A percentile compares a stretch with the other conserved stretches of the same genome.
phyloP scores from a whole-genome alignment of 2,797 vertebrate genomes.

The Coranthus polyacanthus region DNA sequence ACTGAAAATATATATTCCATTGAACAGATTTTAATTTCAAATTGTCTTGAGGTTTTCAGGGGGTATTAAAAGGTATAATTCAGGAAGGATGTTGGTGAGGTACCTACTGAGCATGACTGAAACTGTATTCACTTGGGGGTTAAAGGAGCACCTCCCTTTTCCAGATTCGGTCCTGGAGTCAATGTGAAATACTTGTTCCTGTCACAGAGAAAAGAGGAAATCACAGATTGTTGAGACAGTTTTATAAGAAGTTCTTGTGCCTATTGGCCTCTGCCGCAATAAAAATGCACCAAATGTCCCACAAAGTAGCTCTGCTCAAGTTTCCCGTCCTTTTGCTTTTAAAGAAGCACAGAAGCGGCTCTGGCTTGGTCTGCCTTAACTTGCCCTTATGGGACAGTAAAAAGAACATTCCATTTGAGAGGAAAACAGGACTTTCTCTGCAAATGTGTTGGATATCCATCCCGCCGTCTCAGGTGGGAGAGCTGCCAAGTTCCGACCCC shows the following conservation, averaged over 20 bases:
- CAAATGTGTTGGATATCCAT: constrained; percentile 38
- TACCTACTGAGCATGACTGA: constrained; percentile 99
- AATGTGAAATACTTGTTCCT: constrained; percentile 95
- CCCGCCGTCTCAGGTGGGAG: constrained; percentile 36
- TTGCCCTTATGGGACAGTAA: constrained; percentile 46
- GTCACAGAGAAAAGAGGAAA: constrained; percentile 50
- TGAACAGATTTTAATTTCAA: not conserved
- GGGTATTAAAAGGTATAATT: not conserved
- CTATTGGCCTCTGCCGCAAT: constrained; percentile 14
- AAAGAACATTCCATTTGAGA: constrained; percentile 46
- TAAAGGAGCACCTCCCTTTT: constrained; percentile 98
- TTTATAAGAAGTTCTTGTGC: constrained; percentile 41
- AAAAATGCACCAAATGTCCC: constrained; percentile 57
- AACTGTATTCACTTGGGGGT: constrained; percentile 94
- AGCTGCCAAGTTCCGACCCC: constrained; percentile 48
- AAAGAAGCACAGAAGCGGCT: constrained; percentile 15
- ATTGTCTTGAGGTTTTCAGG: not conserved
- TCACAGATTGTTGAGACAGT: constrained; percentile 48
- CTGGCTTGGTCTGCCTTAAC: constrained; percentile 36
- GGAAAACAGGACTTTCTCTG: constrained; percentile 51
- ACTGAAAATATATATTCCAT: too few relatives aligned
- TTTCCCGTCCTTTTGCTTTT: constrained; percentile 22
- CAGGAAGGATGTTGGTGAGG: constrained; percentile 19
- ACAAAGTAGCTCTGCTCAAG: constrained; percentile 20
- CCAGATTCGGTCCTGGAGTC: constrained; percentile 95